A percentile compares a stretch with the other conserved stretches of the same genome.
Evolutionary conservation across 2,888 invertebrate genomes (phyloP).

Genomic region (Lithophane leautieri): DNA sequence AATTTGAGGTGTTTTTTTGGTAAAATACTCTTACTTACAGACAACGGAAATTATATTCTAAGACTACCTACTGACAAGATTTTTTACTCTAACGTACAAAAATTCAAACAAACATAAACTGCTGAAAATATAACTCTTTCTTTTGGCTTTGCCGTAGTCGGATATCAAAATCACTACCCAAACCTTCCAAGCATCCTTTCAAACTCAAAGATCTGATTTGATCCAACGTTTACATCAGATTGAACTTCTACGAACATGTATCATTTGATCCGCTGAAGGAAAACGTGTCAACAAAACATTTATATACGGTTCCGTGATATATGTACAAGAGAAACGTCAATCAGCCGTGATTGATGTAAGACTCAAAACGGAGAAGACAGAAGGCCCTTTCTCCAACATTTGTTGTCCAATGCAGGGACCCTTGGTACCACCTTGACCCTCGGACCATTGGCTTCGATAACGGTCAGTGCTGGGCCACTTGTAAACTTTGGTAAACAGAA

Average conservation of each 20-base stretch:
- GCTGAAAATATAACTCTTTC: background rate
- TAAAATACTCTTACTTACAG: background rate
- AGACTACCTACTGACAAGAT: too few relatives aligned
- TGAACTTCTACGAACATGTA: conserved; percentile 34
- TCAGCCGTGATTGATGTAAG: conserved; percentile 36
- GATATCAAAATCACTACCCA: background rate
- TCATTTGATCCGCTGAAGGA: conserved; percentile 46
- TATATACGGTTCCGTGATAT: conserved; percentile 23
- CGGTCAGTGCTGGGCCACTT: background rate
- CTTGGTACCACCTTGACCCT: too few relatives aligned
- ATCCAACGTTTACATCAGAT: conserved; percentile 32
- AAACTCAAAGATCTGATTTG: conserved; percentile 45
- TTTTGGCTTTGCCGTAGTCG: background rate
- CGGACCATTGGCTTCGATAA: background rate
- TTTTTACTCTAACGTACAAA: too few relatives aligned
- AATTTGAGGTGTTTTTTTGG: background rate
- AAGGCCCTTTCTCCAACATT: conserved; percentile 2
- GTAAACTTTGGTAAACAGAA: background rate
- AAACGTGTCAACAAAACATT: conserved; percentile 48
- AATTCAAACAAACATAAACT: too few relatives aligned
- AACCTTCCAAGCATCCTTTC: background rate
- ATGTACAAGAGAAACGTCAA: conserved; percentile 49
- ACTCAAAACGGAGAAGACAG: background rate
- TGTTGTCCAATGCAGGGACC: background rate
- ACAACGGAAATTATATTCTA: conserved; percentile 1